A percentile compares a stretch with the other conserved stretches of the same genome.
These are phyloP conservation scores for Cheilinus undulatus DNA, from an alignment of 2,113 vertebrate genomes.

Conservation along the genomic window DNA sequence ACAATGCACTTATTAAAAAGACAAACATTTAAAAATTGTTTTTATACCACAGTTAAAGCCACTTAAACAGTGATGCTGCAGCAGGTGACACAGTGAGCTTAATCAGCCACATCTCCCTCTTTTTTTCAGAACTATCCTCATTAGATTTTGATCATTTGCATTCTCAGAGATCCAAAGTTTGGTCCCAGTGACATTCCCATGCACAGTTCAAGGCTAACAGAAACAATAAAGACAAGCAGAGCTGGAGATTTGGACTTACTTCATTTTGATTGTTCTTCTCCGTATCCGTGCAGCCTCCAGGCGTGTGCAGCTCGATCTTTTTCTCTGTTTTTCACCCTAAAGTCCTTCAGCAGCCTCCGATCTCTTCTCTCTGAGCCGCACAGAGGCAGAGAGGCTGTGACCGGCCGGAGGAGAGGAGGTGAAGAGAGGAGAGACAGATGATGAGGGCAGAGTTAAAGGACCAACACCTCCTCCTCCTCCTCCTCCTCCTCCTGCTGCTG, in stretches of 20 bases:
- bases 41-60: too few relatives aligned
- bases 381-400: not conserved
- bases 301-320: slow-evolving; percentile 33
- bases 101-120: too few relatives aligned
- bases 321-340: not conserved
- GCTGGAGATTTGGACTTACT: slow-evolving; percentile 38
- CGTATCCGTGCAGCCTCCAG: not conserved
- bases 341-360: slow-evolving; percentile 20
- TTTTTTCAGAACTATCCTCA: too few relatives aligned
- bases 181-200: too few relatives aligned
- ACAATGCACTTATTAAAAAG: too few relatives aligned
- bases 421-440: slow-evolving; percentile 37
- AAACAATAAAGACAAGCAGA: not conserved
- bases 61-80: too few relatives aligned
- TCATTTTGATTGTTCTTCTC: slow-evolving; percentile 37
- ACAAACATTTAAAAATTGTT: too few relatives aligned
- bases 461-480: slow-evolving; percentile 1
- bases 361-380: not conserved
- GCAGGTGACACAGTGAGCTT: too few relatives aligned
- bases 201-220: not conserved
- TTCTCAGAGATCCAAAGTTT: too few relatives aligned
- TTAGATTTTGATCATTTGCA: too few relatives aligned
- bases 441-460: slow-evolving; percentile 51
- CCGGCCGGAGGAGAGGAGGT: slow-evolving; percentile 23
- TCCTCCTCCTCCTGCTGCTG: not conserved